Evolutionary conservation across 2,888 invertebrate genomes (phyloP), one percentile per base, ranked within the genome.

Genomic region (Hedya salicella): DNA sequence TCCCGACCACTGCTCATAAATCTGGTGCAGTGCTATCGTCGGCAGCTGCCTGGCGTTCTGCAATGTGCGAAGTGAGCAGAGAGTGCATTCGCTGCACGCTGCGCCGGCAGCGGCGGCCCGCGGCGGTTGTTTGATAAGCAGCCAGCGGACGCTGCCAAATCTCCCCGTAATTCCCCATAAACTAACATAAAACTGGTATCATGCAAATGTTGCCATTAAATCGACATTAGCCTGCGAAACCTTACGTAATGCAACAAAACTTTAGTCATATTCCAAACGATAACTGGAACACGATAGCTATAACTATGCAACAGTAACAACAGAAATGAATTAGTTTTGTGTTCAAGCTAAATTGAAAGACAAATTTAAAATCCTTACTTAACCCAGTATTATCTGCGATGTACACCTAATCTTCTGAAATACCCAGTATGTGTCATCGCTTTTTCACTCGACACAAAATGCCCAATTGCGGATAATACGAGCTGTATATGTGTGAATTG

Each of bases 61-160:
- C 70, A 13, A 17, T 1, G 21, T 21, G 44, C 42, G 16, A 17
- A 46, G 17, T 36, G 36, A 13, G 36, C 32, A 17, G 50, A 11
- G 19, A 40, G 21, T 16, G 42, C 42, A 42, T 36, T 11, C n/a
- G 39, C 39, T 39, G 56, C 70, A 59, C 69, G 69, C 71, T 69
- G 56, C 57, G 11, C 36, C 39, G 60, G 50, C 56, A 49, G 42
- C 69, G 56, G 68, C 54, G 49, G 69, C 65, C 68, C 53, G 63
- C 66, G 76, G 75, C 78, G 78, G 74, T n/a, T 49, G 56, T 57
- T 64, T 64, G 57, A 64, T 57, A 64, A 64, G 64, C 42, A 57
- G 57, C 57, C 64, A 57, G 44, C 52, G 52, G 16, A 9, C 19
- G 46, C 44, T 59, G 64, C 64, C 64, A 65, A 65, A 59, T 59